Evolutionary conservation across 2,797 vertebrate species (phyloP).

Genomic region (Botia kubotai): DNA sequence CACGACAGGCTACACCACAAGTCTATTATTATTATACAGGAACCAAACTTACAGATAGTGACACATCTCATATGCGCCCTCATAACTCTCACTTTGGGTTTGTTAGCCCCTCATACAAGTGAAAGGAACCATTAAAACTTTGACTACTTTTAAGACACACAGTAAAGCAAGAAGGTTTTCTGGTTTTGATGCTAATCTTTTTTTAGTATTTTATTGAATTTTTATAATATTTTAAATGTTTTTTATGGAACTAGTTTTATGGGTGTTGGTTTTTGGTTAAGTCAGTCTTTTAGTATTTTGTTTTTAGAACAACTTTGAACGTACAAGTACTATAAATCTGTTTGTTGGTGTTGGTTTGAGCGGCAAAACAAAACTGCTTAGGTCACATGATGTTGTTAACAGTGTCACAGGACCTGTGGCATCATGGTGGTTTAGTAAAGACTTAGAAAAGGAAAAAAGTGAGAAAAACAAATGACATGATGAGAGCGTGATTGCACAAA

Average conservation of each 20-base stretch:
- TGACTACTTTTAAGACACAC: too few relatives aligned
- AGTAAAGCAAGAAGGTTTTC: not conserved
- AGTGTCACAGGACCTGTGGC: constrained; percentile 33
- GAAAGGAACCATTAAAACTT: not conserved
- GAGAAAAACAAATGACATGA: constrained; percentile 30
- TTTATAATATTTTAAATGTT: too few relatives aligned
- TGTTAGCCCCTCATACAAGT: not conserved
- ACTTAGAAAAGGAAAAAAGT: constrained; percentile 13
- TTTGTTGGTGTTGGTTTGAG: constrained; percentile 9
- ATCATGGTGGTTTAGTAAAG: constrained; percentile 22
- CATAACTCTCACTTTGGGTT: not conserved
- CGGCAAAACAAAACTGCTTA: not conserved
- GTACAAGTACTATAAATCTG: not conserved
- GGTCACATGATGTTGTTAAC: constrained; percentile 27
- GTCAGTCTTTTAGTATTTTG: too few relatives aligned
- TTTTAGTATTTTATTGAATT: too few relatives aligned
- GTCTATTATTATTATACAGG: constrained; percentile 26
- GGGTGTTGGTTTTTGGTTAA: too few relatives aligned
- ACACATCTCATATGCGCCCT: not conserved
- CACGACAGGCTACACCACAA: constrained; percentile 49
- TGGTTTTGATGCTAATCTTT: not conserved
- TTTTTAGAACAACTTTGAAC: not conserved
- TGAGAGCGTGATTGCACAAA: constrained; percentile 9
- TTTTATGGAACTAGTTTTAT: too few relatives aligned
- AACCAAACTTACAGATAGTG: constrained; percentile 5